These are phyloP conservation scores for Hycleus phaleratus DNA, from an alignment of 1,140 invertebrate genomes.

Conservation along the genomic window DNA sequence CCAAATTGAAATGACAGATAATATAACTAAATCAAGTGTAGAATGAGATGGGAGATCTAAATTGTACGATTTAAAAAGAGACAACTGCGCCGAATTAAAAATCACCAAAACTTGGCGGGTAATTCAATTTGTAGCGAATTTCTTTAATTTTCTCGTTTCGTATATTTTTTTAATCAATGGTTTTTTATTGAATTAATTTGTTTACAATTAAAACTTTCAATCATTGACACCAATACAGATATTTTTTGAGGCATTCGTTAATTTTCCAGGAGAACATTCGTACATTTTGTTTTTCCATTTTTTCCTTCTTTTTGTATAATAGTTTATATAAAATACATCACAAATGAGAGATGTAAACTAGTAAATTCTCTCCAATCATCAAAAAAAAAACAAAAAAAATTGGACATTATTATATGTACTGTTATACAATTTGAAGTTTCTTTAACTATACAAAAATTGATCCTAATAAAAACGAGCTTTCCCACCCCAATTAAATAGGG, in stretches of 20 bases:
- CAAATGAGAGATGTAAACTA: conserved; percentile 6
- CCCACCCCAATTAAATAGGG: conserved; percentile 1
- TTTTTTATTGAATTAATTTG: conserved; percentile 28
- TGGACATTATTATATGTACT: conserved; percentile 31
- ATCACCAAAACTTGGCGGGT: no score
- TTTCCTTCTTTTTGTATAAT: conserved; percentile 17
- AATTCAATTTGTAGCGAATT: not conserved
- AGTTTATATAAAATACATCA: conserved; percentile 32
- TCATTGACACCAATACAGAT: conserved; percentile 37
- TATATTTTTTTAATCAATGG: not conserved
- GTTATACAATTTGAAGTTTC: conserved; percentile 32
- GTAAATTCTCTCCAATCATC: conserved; percentile 23
- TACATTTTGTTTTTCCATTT: not conserved
- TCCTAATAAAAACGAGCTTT: conserved; percentile 23
- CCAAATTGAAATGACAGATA: no score
- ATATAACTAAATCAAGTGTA: no score
- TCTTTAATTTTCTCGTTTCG: not conserved
- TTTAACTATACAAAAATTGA: conserved; percentile 37
- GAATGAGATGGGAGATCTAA: no score
- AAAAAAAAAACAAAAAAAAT: not conserved
- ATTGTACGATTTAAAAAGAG: no score
- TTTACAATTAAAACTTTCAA: conserved; percentile 37
- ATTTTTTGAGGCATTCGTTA: conserved; percentile 23
- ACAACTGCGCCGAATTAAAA: no score
- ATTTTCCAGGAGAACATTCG: not conserved